Evolutionary conservation across 2,888 invertebrate species (phyloP), one percentile per base, ranked within the genome.

Genomic region (Melieria crassipennis): DNA sequence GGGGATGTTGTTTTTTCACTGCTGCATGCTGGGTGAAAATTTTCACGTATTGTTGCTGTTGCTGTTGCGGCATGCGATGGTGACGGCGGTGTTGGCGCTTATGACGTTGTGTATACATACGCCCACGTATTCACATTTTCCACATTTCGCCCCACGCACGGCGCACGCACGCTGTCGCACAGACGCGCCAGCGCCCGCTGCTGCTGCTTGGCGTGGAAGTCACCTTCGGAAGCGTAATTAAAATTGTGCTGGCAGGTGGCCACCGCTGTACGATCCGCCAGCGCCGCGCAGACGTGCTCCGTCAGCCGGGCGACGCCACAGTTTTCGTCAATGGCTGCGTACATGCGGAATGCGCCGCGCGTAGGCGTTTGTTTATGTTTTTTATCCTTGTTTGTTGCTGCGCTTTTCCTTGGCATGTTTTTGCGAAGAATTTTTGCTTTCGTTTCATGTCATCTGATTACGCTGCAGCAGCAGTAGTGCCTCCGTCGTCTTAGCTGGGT

Each of bases 41-140:
- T 11, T 46, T 3, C 13, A 62, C 30, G 61, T 52, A 68, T 64
- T 71, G 52, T 67, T 63, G 66, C 62, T n/a, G n/a, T 67, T 55
- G 56, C 42, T n/a, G 42, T 46, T 65, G 48, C 52, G 30, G 11
- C 45, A 30, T 16, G 43, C 55, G 43, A 56, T 61, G 60, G 11
- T 4, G 16, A 13, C 52, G n/a, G 46, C 56, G 45, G 46, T 69
- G 30, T 64, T 46, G 47, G 46, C 58, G n/a, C 50, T 65, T 57
- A 61, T 65, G 65, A 70, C 50, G 64, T 70, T 70, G 42, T 70
- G 72, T 72, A 62, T 72, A 72, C 63, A 69, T 65, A 66, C 72
- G 72, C 72, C 72, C 69, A 72, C 72, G 62, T 16, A 69, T 50
- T 47, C 56, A 46, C 69, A 58, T 71, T 16, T 42, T 57, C 30